A percentile compares a stretch with the other conserved stretches of the same genome.
phyloP scores from a whole-genome alignment of 2,113 vertebrate species.

The Cynopterus brachyotis region DNA sequence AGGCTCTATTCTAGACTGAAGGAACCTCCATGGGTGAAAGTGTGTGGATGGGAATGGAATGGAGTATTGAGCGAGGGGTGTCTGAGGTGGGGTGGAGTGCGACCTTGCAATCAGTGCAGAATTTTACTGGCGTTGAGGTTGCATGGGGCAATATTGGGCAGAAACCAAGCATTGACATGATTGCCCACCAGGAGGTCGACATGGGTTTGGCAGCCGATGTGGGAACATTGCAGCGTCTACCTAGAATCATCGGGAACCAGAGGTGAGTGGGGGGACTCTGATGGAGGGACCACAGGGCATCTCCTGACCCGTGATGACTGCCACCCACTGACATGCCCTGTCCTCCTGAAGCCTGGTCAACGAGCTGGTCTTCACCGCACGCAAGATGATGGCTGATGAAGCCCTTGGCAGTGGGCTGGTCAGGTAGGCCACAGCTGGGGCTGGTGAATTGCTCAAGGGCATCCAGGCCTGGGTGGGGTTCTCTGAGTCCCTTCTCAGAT shows the following conservation, averaged over 20 bases:
- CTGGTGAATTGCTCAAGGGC: background rate
- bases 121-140: background rate
- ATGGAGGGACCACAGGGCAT: too few relatives aligned
- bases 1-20: background rate
- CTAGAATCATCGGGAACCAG: conserved; percentile 89
- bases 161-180: background rate
- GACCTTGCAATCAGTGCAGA: background rate
- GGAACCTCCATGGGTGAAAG: background rate
- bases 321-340: rapidly evolving
- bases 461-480: background rate
- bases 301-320: rapidly evolving
- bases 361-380: conserved; percentile 90
- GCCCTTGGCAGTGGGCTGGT: conserved; percentile 90
- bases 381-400: conserved; percentile 92
- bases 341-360: conserved; percentile 87
- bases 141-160: background rate
- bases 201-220: conserved; percentile 92
- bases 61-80: background rate
- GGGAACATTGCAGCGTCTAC: conserved; percentile 91
- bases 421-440: conserved; percentile 81
- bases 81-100: background rate
- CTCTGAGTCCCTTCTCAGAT: background rate
- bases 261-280: conserved; percentile 77
- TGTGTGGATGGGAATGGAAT: background rate
- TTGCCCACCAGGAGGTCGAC: conserved; percentile 89